A percentile compares a stretch with the other conserved stretches of the same genome.
Evolutionary conservation across 2,888 invertebrate species (phyloP).

Genomic region (Microctonus aethiopoides): DNA sequence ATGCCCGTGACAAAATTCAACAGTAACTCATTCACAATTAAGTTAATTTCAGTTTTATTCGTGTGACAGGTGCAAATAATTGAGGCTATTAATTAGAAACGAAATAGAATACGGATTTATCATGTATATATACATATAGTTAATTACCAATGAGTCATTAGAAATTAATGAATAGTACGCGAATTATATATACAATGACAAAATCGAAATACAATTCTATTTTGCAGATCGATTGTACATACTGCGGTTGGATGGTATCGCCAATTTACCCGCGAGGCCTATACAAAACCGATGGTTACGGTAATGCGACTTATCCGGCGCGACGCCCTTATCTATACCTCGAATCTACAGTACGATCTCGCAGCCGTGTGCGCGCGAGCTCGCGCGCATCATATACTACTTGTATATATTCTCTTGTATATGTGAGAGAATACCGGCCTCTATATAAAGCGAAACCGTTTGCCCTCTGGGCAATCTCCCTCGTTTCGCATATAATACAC

Average conservation of each 20-base stretch:
- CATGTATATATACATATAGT: neutral
- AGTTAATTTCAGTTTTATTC: constrained; percentile 63
- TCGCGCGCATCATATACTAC: neutral
- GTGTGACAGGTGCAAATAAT: constrained; percentile 62
- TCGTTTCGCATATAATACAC: constrained; percentile 12
- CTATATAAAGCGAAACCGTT: constrained; percentile 33
- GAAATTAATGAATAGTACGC: neutral
- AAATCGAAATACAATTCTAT: constrained; percentile 32
- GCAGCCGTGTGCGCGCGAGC: neutral
- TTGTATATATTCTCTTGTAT: neutral
- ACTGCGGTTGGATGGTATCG: constrained; percentile 20
- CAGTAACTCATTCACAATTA: constrained; percentile 59
- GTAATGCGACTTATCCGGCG: constrained; percentile 37
- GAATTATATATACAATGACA: neutral
- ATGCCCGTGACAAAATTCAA: constrained; percentile 31
- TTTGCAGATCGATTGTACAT: constrained; percentile 23
- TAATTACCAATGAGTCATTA: neutral
- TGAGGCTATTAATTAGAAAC: constrained; percentile 57
- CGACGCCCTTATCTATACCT: constrained; percentile 31
- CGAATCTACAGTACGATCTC: constrained; percentile 26
- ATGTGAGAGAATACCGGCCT: constrained; percentile 6
- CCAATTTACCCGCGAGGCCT: constrained; percentile 14
- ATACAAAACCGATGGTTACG: constrained; percentile 36
- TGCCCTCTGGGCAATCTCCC: constrained; percentile 26
- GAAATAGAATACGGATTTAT: constrained; percentile 39